These are phyloP conservation scores for Branchellion lobata DNA, from an alignment of 2,888 invertebrate species.

Conservation along the genomic window DNA sequence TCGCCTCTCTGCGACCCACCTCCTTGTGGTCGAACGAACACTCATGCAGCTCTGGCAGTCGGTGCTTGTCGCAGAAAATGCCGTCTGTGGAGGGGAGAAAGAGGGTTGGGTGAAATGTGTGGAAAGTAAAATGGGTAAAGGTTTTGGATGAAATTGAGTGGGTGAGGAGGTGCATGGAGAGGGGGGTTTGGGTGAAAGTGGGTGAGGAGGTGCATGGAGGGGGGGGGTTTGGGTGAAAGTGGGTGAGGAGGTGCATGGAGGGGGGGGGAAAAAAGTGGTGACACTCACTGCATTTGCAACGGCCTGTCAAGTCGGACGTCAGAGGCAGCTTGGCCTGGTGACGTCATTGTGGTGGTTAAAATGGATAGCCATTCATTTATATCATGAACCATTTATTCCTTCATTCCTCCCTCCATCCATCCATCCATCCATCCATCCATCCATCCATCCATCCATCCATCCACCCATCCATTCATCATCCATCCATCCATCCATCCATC, in stretches of 20 bases:
- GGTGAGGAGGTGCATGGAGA: background rate
- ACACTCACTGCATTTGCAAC: slow-evolving; percentile 60
- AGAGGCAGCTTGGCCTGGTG: slow-evolving; percentile 54
- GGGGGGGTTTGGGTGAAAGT: too few species aligned
- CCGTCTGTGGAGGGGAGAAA: slow-evolving; percentile 54
- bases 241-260: background rate
- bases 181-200: too few species aligned
- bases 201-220: background rate
- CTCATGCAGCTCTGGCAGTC: slow-evolving; percentile 60
- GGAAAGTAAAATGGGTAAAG: background rate
- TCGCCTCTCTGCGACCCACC: slow-evolving; percentile 58
- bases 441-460: too few species aligned
- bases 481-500: too few species aligned
- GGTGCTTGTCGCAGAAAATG: slow-evolving; percentile 60
- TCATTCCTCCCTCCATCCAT: too few species aligned
- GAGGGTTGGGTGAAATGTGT: background rate
- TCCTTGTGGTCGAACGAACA: slow-evolving; percentile 61
- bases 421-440: too few species aligned
- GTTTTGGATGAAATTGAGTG: background rate
- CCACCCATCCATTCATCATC: too few species aligned
- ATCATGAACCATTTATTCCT: too few species aligned
- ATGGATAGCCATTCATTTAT: background rate
- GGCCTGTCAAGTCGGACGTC: slow-evolving; percentile 60
- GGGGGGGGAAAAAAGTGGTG: background rate
- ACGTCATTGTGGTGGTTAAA: background rate